Base-by-base conservation (phyloP, 2,113 vertebrate genomes). In the Boulengeromyrus knoepffleri region DNA sequence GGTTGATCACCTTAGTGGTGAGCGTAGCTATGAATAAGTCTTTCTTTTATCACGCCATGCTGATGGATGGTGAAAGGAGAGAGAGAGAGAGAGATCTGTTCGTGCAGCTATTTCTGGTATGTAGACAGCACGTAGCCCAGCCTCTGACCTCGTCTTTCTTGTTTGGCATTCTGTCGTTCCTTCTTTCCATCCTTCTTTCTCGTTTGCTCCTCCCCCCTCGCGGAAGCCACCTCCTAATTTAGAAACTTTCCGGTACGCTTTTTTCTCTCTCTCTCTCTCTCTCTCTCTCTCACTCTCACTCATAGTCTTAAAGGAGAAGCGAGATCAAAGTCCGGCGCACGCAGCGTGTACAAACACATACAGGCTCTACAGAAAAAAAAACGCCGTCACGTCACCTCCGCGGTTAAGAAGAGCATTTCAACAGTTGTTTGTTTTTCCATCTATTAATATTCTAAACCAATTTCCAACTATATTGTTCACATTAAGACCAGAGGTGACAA, bases 1-100 rank as follows among this genome's bases (percentile, higher is more conserved):
- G 90, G 92, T 88, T 46, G n/a, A 52, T 88, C 88, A 88, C 89
- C 91, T 90, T 90, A 89, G 89, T 90, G 90, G 91, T 90, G 90
- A 90, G 52, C 92, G 87, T 91, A 85, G 90, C 91, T 87, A 74
- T 92, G 89, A 92, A 89, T 39, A 91, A 27, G 53, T 58, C 50
- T 70, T 49, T 70, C 83, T 87, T 36, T n/a, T 53, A n/a, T 89
- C 49, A 19, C 8, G 39, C 49, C 36, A 24, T 88, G 31, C 36
- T 62, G 89, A 58, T 45, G 87, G 74, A 49, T 50, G 91, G 77
- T 89, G 47, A 36, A 31, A 88, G 87, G 42, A 8, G 52, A 89
- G 74, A 87, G 56, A 45, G 83, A 92, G 56, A 84, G 24, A 85
- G 66, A 90, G 84, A 24, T 56, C n/a, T 77, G 62, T 45, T 36